These are phyloP conservation scores for Formica exsecta DNA, from an alignment of 1,140 invertebrate species.

Conservation along the genomic window DNA sequence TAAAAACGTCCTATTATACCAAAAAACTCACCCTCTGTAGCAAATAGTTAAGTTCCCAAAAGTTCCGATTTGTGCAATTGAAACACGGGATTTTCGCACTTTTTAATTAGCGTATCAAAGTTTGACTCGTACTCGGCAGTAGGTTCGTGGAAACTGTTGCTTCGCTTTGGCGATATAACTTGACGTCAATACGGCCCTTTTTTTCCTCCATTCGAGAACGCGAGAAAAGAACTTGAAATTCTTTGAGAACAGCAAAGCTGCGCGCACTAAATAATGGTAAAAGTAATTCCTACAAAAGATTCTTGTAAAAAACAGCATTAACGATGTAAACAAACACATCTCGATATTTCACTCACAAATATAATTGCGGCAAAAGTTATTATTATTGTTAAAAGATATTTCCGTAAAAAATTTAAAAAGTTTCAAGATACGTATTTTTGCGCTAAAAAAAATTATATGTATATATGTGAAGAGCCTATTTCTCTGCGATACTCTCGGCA, in stretches of 20 bases:
- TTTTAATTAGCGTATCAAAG: slow-evolving; percentile 54
- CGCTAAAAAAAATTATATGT: background rate
- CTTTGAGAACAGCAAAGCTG: slow-evolving; percentile 29
- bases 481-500: background rate
- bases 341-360: background rate
- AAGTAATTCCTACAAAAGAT: slow-evolving; percentile 44
- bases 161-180: slow-evolving; percentile 25
- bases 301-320: slow-evolving; percentile 4
- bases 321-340: slow-evolving; percentile 8
- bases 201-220: slow-evolving; percentile 25
- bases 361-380: slow-evolving; percentile 3
- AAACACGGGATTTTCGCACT: background rate
- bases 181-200: background rate
- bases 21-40: background rate
- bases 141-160: slow-evolving; percentile 45
- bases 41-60: background rate
- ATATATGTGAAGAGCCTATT: too few species aligned
- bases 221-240: slow-evolving; percentile 49
- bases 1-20: background rate
- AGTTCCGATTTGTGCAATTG: slow-evolving; percentile 10
- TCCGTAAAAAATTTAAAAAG: background rate
- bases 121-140: background rate
- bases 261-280: slow-evolving; percentile 32
- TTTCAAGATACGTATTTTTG: background rate
- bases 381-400: background rate